Conservation (phyloP, 2,797 vertebrate species). For the Thripadectes ignobilis region DNA sequence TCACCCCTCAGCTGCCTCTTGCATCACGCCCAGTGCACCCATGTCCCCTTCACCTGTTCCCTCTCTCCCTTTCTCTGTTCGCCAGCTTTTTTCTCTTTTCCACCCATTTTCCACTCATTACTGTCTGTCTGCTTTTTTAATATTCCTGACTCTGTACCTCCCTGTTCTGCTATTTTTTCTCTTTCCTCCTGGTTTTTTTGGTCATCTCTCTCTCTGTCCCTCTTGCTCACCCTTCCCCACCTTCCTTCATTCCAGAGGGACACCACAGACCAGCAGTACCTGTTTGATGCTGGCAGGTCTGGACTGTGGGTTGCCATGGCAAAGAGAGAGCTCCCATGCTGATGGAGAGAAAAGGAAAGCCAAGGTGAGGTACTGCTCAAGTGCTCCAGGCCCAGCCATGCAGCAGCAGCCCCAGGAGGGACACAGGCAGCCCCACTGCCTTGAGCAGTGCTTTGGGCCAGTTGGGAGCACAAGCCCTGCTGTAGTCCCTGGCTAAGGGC, state of each 20-base stretch:
- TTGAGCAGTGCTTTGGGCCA: fast-evolving
- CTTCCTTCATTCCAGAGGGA: background rate
- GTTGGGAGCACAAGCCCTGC: background rate
- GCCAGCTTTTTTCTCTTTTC: background rate
- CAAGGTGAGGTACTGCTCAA: fast-evolving
- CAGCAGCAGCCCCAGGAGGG: background rate
- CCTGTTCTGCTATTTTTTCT: background rate
- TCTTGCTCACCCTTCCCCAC: background rate
- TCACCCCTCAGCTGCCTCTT: background rate
- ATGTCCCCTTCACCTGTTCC: background rate
- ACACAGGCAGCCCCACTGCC: fast-evolving
- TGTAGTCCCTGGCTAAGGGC: background rate
- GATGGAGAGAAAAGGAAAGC: background rate
- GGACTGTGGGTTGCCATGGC: background rate
- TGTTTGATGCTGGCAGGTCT: background rate
- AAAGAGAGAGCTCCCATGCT: background rate
- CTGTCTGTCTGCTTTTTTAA: background rate
- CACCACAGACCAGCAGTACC: background rate
- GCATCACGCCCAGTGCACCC: background rate
- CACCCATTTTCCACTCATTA: background rate
- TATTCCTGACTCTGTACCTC: background rate
- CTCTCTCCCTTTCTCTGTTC: background rate
- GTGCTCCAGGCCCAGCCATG: fast-evolving
- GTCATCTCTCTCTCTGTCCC: background rate
- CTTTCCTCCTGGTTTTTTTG: background rate